These are phyloP conservation scores for Helicorthomorpha holstii DNA, from an alignment of 1,140 invertebrate species.

Conservation along the genomic window DNA sequence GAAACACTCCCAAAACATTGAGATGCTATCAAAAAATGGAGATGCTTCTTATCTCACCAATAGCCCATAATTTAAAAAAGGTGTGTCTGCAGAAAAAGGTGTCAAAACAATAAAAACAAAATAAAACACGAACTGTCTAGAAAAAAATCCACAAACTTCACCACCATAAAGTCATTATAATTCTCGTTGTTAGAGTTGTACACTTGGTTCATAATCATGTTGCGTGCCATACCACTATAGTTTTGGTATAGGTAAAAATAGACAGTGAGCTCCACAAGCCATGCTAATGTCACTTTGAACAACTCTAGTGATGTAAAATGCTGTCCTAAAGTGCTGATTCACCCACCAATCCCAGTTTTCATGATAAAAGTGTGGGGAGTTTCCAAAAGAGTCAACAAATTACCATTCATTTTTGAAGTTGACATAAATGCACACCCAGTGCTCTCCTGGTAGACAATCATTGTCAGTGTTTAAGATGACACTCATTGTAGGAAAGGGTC, in stretches of 20 bases:
- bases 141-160: not conserved
- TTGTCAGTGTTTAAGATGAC: not conserved
- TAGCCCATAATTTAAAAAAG: not conserved
- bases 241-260: not conserved
- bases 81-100: not conserved
- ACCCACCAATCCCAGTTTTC: not conserved
- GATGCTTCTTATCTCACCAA: not conserved
- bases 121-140: not conserved
- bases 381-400: not conserved
- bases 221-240: not conserved
- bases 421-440: not conserved
- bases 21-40: not conserved
- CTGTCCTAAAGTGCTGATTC: not conserved
- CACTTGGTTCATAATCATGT: not conserved
- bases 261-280: not conserved
- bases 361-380: not conserved
- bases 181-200: not conserved
- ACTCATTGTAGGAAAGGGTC: not conserved
- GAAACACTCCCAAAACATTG: not conserved
- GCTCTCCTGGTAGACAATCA: not conserved
- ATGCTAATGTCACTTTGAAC: not conserved
- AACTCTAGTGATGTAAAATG: not conserved
- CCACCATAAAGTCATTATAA: not conserved
- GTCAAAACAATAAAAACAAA: not conserved
- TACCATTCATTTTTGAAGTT: not conserved